Evolutionary conservation across 2,113 vertebrate genomes (phyloP).

Genomic region (Tragulus kanchil): DNA sequence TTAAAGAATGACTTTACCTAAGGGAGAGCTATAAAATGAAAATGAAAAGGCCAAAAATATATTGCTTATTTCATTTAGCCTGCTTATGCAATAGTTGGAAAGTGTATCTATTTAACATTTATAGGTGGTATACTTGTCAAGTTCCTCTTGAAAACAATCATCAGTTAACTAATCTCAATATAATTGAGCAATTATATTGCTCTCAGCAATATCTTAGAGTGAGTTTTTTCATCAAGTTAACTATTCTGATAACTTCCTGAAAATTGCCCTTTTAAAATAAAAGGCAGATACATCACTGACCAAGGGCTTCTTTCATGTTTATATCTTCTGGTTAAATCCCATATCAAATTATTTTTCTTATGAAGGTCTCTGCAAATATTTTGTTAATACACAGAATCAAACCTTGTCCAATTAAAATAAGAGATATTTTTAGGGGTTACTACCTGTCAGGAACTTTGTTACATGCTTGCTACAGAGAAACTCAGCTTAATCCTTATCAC

Average conservation of each 20-base stretch:
- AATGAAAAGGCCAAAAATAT: background rate
- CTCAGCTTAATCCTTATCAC: background rate
- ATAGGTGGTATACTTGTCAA: background rate
- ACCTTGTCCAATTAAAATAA: background rate
- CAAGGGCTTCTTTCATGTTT: background rate
- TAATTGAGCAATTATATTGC: too few species aligned
- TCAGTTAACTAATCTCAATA: too few species aligned
- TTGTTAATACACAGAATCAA: background rate
- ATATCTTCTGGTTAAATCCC: background rate
- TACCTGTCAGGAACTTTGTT: background rate
- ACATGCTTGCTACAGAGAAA: background rate
- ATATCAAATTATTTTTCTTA: background rate
- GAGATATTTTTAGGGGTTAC: background rate
- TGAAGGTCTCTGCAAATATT: background rate
- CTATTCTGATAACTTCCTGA: background rate
- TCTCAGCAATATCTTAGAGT: too few species aligned
- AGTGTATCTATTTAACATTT: background rate
- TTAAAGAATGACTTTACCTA: background rate
- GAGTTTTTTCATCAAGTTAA: too few species aligned
- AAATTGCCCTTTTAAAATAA: background rate
- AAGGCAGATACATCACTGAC: background rate
- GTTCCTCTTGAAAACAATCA: conserved; percentile 18
- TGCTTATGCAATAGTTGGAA: background rate
- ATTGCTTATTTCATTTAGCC: conserved; percentile 7
- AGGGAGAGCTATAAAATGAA: background rate